Evolutionary conservation across 2,888 invertebrate genomes (phyloP).

Genomic region (Eurytoma californica): DNA sequence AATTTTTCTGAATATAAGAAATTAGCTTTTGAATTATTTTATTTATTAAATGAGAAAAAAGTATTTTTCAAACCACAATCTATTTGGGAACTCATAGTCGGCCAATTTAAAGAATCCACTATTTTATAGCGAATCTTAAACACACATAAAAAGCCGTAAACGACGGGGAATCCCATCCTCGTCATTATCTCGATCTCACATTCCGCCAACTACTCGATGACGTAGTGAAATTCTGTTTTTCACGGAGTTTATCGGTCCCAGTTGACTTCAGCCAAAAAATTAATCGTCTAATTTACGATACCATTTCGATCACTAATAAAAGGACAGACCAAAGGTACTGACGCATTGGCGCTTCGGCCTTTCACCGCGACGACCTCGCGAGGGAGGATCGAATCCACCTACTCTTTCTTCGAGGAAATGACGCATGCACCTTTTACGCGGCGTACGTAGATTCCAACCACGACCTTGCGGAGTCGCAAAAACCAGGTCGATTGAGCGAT

Average conservation of each 20-base stretch:
- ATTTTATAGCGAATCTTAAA: too few relatives aligned
- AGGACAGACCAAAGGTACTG: slow-evolving; percentile 1
- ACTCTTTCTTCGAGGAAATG: slow-evolving; percentile 51
- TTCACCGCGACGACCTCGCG: slow-evolving; percentile 39
- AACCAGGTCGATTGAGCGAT: slow-evolving; percentile 31
- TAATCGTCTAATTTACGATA: slow-evolving; percentile 17
- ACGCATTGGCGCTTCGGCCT: slow-evolving; percentile 23
- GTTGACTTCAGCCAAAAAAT: slow-evolving; percentile 16
- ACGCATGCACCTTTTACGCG: slow-evolving; percentile 29
- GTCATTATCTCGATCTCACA: slow-evolving; percentile 9
- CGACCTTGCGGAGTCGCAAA: slow-evolving; percentile 45
- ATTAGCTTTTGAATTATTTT: too few relatives aligned
- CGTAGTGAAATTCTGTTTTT: slow-evolving; percentile 1
- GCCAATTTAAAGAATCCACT: neutral
- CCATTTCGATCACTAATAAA: slow-evolving; percentile 4
- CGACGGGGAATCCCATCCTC: slow-evolving; percentile 30
- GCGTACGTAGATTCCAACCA: neutral
- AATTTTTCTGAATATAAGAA: too few relatives aligned
- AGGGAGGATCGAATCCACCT: slow-evolving; percentile 33
- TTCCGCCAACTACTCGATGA: slow-evolving; percentile 20
- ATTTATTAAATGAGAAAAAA: too few relatives aligned
- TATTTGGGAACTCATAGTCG: too few relatives aligned
- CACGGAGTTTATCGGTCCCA: slow-evolving; percentile 1
- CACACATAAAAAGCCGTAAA: neutral
- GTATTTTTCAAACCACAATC: too few relatives aligned